These are phyloP conservation scores for Eupsilia transversa DNA, from an alignment of 2,888 invertebrate species.

Conservation along the genomic window DNA sequence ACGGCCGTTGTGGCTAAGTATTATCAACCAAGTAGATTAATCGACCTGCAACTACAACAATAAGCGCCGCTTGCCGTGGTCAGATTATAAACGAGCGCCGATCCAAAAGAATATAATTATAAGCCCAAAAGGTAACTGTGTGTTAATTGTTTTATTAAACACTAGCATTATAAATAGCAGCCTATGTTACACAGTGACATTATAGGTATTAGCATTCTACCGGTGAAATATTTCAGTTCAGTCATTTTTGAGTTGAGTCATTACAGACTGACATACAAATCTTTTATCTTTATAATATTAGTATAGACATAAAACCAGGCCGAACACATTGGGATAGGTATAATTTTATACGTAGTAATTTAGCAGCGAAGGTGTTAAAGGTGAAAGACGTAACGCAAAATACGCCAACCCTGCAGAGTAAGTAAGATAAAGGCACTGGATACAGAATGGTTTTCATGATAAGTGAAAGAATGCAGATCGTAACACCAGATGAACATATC, in stretches of 20 bases:
- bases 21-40: neutral
- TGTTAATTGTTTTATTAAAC: too few species aligned
- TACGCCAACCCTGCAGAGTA: too few species aligned
- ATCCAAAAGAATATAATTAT: neutral
- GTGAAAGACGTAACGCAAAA: neutral
- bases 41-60: neutral
- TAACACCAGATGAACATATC: conserved; percentile 17
- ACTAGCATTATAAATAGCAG: too few species aligned
- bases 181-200: too few species aligned
- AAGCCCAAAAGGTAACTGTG: too few species aligned
- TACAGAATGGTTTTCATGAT: neutral
- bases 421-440: neutral
- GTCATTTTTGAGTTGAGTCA: too few species aligned
- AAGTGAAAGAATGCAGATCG: conserved; percentile 24
- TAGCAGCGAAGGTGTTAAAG: neutral
- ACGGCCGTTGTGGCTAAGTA: neutral
- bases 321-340: neutral
- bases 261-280: too few species aligned
- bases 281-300: too few species aligned
- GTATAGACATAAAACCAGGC: too few species aligned
- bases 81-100: neutral
- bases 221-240: too few species aligned
- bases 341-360: neutral
- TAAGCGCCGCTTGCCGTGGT: neutral
- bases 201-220: too few species aligned